phyloP scores from a whole-genome alignment of 2,888 invertebrate genomes.

The Dasysyrphus tricinctus region DNA sequence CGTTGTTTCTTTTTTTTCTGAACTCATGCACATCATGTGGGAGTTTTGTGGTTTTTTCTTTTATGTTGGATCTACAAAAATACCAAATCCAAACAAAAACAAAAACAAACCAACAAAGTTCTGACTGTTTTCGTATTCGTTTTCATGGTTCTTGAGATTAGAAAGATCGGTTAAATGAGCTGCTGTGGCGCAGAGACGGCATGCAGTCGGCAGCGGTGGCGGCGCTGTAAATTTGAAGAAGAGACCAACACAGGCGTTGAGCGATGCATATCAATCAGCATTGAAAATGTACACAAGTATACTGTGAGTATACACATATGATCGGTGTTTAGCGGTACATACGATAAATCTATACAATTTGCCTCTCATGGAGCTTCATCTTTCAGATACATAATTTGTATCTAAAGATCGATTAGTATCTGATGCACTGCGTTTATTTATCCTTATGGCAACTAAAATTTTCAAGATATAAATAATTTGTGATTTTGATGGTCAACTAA shows the following conservation, averaged over 20 bases:
- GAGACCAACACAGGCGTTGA: slow-evolving; percentile 59
- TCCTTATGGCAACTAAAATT: not conserved
- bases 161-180: slow-evolving; percentile 45
- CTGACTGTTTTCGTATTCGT: slow-evolving; percentile 5
- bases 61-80: slow-evolving; percentile 58
- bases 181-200: not conserved
- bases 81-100: slow-evolving; percentile 65
- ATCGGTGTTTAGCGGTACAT: slow-evolving; percentile 60
- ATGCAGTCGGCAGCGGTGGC: not conserved
- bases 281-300: slow-evolving; percentile 55
- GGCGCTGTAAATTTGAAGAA: slow-evolving; percentile 16
- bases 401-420: slow-evolving; percentile 53
- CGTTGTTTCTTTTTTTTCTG: not conserved
- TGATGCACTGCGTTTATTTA: slow-evolving; percentile 19
- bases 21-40: not conserved
- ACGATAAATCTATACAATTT: slow-evolving; percentile 58
- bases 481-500: slow-evolving; percentile 48
- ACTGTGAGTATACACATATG: slow-evolving; percentile 41
- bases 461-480: slow-evolving; percentile 10
- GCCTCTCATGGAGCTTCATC: slow-evolving; percentile 46
- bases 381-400: slow-evolving; percentile 54
- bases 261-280: slow-evolving; percentile 70
- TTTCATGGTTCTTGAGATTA: slow-evolving; percentile 39
- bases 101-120: slow-evolving; percentile 65
- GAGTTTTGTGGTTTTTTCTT: slow-evolving; percentile 32